Evolutionary conservation across 2,113 vertebrate species (phyloP), one percentile per base, ranked within the genome.

Genomic region (Cardinalis cardinalis): DNA sequence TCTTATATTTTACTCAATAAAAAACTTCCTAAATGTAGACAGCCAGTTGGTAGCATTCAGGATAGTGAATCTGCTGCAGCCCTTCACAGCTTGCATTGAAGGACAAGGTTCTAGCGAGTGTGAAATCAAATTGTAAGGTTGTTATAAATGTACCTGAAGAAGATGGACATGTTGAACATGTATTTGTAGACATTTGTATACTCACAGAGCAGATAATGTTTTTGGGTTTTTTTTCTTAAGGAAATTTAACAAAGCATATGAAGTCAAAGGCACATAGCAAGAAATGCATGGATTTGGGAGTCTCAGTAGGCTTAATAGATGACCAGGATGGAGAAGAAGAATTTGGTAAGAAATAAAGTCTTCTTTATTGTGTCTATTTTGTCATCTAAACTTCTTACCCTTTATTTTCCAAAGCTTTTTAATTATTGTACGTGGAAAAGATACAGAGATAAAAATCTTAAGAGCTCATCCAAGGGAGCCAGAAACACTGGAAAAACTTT

Each of bases 211-310:
- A 74, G 13, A 52, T 82, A 19, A 34, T 21, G 19, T 41, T 59
- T 70, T 26, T 7, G 19, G 18, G 12, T 44, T 12, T 78, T 48
- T 94, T 96, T 82, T 72, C 84, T 95, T 92, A 87, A 99, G 99
- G 99, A 95, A 99, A 99, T 95, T 97, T 99, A 97, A 99, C 99
- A 94, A 99, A 99, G 95, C 99, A 99, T 96, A 99, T 99, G 99
- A 99, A 99, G 94, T 99, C 99, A 96, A 99, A 99, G 97, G 99
- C 99, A 92, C 99, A 99, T 97, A 99, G 99, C 97, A 99, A 99
- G 98, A 99, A 99, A 82, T 99, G 99, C 97, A 96, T 99, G 98
- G 99, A 99, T 97, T 98, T 99, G 97, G 99, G 99, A 65, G 98
- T 99, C 91, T 98, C 98, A 1, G 97, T 98, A 87, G 98, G 98